Percentiles rank a stretch among this genome's conserved stretches.
phyloP scores from a whole-genome alignment of 2,113 vertebrate species.

The Phrynosoma blainvillii region DNA sequence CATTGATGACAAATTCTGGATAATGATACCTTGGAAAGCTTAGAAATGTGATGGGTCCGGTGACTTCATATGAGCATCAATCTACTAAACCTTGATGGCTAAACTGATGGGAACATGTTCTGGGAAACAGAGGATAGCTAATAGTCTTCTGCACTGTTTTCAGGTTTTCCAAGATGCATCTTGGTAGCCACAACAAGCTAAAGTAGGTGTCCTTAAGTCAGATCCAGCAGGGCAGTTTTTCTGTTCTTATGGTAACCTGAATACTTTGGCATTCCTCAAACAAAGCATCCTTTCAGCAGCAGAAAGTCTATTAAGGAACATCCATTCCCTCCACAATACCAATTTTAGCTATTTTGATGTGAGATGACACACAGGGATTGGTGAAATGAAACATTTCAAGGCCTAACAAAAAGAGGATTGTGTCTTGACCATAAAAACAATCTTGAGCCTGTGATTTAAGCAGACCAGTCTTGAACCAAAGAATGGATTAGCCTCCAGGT shows the following conservation, averaged over 20 bases:
- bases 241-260: constrained; percentile 4
- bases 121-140: not conserved
- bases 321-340: constrained; percentile 45
- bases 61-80: not conserved
- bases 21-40: not conserved
- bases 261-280: constrained; percentile 33
- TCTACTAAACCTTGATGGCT: not conserved
- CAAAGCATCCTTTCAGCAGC: constrained; percentile 53
- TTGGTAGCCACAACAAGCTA: not conserved
- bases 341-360: constrained; percentile 57
- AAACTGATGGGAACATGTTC: not conserved
- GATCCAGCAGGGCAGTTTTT: not conserved
- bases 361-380: constrained; percentile 39
- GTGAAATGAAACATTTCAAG: constrained; percentile 41
- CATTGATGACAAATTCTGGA: not conserved
- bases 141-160: not conserved
- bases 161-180: not conserved
- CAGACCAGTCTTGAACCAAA: constrained; percentile 55
- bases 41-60: not conserved
- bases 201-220: not conserved
- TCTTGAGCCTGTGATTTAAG: constrained; percentile 56
- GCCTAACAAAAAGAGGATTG: constrained; percentile 41
- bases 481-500: constrained; percentile 68
- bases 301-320: constrained; percentile 62
- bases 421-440: constrained; percentile 16